phyloP scores from a whole-genome alignment of 2,113 vertebrate genomes.

The Perognathus longimembris region DNA sequence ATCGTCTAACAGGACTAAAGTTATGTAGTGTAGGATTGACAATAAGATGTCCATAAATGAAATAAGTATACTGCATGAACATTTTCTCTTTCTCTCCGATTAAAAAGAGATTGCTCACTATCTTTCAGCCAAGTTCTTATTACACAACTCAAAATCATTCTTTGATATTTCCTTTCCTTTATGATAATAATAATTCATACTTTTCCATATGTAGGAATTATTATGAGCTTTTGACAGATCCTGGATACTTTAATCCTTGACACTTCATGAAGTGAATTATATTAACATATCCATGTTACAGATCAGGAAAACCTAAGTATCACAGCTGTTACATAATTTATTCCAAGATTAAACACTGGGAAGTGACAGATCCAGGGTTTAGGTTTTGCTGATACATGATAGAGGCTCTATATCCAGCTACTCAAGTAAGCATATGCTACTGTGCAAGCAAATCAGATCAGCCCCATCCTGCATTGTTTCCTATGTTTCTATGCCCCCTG shows the following conservation, averaged over 20 bases:
- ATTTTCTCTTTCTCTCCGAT: background rate
- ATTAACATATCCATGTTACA: background rate
- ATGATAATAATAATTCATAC: background rate
- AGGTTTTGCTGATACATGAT: background rate
- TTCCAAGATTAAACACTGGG: background rate
- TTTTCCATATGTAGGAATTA: background rate
- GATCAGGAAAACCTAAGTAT: background rate
- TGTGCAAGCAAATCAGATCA: background rate
- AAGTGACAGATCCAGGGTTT: background rate
- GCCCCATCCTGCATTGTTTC: background rate
- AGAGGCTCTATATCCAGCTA: background rate
- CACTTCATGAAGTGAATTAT: background rate
- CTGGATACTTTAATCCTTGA: background rate
- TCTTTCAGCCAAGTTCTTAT: background rate
- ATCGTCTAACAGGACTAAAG: background rate
- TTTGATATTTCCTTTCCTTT: constrained; percentile 3
- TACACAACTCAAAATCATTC: constrained; percentile 16
- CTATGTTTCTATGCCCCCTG: background rate
- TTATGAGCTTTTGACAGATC: background rate
- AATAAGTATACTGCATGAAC: background rate
- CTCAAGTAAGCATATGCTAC: background rate
- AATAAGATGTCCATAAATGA: background rate
- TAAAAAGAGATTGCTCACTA: background rate
- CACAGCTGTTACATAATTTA: background rate
- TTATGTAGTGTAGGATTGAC: accelerated